These are phyloP conservation scores for Antennarius maculatus DNA, from an alignment of 2,797 vertebrate species.

Conservation along the genomic window DNA sequence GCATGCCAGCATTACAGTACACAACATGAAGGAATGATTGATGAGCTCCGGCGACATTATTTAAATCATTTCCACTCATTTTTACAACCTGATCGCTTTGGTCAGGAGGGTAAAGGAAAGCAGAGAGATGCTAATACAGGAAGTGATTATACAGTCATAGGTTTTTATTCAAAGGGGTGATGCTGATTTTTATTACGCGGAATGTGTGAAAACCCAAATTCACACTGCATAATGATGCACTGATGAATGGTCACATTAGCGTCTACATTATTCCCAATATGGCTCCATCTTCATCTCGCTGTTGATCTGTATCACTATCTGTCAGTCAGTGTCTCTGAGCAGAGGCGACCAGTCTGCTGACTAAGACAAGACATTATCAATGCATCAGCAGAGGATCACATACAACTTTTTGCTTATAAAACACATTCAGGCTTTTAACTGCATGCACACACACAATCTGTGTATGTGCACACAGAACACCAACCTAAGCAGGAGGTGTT, in stretches of 20 bases:
- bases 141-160: slow-evolving; percentile 24
- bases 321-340: slow-evolving; percentile 63
- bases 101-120: slow-evolving; percentile 45
- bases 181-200: slow-evolving; percentile 11
- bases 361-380: slow-evolving; percentile 69
- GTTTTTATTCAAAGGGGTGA: slow-evolving; percentile 31
- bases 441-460: slow-evolving; percentile 17
- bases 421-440: slow-evolving; percentile 54
- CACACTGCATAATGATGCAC: slow-evolving; percentile 19
- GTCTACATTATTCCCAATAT: slow-evolving; percentile 28
- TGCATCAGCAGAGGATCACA: slow-evolving; percentile 70
- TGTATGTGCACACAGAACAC: slow-evolving; percentile 6
- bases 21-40: slow-evolving; percentile 69
- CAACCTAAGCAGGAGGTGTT: slow-evolving; percentile 51
- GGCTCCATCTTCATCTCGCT: slow-evolving; percentile 40
- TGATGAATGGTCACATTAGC: slow-evolving; percentile 38
- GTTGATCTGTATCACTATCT: slow-evolving; percentile 38
- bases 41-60: slow-evolving; percentile 77
- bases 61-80: slow-evolving; percentile 75
- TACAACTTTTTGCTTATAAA: slow-evolving; percentile 75
- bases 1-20: slow-evolving; percentile 60
- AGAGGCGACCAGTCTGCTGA: slow-evolving; percentile 64
- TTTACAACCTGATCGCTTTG: slow-evolving; percentile 67
- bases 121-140: slow-evolving; percentile 36
- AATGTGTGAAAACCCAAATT: slow-evolving; percentile 32